Evolutionary conservation across 2,797 vertebrate species (phyloP).

Genomic region (Tokudaia muenninki): DNA sequence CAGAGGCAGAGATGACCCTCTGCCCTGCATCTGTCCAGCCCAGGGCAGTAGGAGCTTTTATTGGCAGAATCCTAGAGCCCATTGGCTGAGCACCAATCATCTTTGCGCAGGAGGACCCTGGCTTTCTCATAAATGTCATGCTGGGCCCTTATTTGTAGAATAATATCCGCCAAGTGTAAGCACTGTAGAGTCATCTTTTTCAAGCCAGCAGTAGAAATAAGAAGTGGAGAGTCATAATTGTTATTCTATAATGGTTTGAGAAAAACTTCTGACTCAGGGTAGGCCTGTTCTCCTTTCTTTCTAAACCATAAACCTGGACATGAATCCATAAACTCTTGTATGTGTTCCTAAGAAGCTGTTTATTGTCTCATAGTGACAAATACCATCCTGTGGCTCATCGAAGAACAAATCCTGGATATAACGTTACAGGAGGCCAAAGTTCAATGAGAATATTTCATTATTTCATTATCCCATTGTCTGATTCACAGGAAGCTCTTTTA

Average conservation of each 20-base stretch:
- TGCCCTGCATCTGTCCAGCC: background rate
- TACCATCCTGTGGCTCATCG: background rate
- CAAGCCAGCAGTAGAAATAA: slow-evolving; percentile 74
- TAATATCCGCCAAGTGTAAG: slow-evolving; percentile 75
- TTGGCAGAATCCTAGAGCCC: slow-evolving; percentile 60
- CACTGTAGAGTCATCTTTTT: slow-evolving; percentile 69
- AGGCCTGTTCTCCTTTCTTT: slow-evolving; percentile 59
- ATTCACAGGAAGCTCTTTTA: background rate
- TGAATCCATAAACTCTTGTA: slow-evolving; percentile 40
- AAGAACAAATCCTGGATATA: slow-evolving; percentile 45
- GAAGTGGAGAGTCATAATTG: slow-evolving; percentile 77
- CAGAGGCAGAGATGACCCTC: background rate
- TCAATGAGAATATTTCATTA: background rate
- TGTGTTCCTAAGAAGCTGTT: slow-evolving; percentile 43
- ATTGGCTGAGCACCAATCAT: slow-evolving; percentile 81
- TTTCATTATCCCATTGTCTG: background rate
- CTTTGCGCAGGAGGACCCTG: slow-evolving; percentile 68
- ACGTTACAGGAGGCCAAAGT: background rate
- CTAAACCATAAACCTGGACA: slow-evolving; percentile 59
- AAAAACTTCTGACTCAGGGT: slow-evolving; percentile 72
- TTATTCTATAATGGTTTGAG: slow-evolving; percentile 70
- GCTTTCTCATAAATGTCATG: slow-evolving; percentile 82
- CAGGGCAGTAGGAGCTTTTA: slow-evolving; percentile 52
- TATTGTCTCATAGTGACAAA: slow-evolving; percentile 46
- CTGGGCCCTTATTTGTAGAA: slow-evolving; percentile 84